Base-by-base conservation (phyloP, 2,113 vertebrate genomes). In the Rhinoderma darwinii region DNA sequence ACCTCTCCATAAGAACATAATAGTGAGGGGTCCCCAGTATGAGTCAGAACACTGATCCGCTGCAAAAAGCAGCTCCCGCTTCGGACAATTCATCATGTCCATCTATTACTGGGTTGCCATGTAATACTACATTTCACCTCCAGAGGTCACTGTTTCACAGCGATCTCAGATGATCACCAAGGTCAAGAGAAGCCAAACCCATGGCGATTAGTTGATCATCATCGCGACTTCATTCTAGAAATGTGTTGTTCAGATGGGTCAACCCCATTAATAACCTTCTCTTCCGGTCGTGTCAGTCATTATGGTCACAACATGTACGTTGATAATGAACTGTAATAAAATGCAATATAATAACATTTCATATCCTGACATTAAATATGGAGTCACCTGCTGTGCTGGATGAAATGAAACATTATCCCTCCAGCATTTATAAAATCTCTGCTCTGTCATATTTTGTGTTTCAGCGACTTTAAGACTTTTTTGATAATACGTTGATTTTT, bases 401-500 rank as follows among this genome's bases (percentile, higher is more conserved):
- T 59, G n/a, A 27, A 56, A 72, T 72, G 66, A 73, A 54, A 84
- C 68, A 3, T 37, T 41, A 86, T 72, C 20, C 76, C 43, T 37
- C 59, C 73, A 47, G 54, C 72, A 5, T 63, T 41, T 72, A 54
- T 35, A 20, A 30, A 43, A 44, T 77, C 70, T 78, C n/a, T n/a
- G 22, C 43, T 50, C 12, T 54, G 30, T 27, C 76, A 15, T 17
- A 14, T 18, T 47, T 30, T 72, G 32, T 43, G 35, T 51, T 25
- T 59, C 20, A 9, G 44, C 56, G 61, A 72, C 61, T 79, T 86
- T 68, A 32, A 15, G 50, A 61, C 41, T 83, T 70, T 83, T 77
- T 51, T 73, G 61, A 70, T 86, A n/a, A 41, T 18, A 72, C 10
- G 54, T 86, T 86, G 44, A 86, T 86, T 86, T 70, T 76, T 56